Conservation (phyloP, 2,797 vertebrate species). For the Peromyscus attwateri region DNA sequence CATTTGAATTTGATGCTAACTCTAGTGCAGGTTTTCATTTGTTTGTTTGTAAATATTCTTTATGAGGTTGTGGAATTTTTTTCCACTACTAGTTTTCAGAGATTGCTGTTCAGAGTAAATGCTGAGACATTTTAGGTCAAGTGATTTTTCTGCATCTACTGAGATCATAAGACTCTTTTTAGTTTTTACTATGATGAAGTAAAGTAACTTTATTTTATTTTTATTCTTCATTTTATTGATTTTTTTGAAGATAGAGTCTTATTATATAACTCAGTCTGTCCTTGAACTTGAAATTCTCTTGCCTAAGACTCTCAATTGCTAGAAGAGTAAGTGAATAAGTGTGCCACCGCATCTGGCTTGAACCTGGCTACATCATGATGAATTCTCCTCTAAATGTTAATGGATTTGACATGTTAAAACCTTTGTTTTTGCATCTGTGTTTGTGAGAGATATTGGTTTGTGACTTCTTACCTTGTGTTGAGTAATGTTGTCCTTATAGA, state of each 20-base stretch:
- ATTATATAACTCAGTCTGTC: not conserved
- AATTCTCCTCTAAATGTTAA: not conserved
- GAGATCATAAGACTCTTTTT: not conserved
- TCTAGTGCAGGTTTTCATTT: not conserved
- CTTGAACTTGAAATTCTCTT: not conserved
- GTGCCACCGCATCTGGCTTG: not conserved
- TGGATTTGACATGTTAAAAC: slow-evolving; percentile 8
- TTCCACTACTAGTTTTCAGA: not conserved
- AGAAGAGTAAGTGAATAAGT: not conserved
- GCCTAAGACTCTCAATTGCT: not conserved
- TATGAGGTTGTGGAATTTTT: not conserved
- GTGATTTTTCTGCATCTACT: not conserved
- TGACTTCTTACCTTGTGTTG: not conserved
- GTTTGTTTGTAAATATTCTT: not conserved
- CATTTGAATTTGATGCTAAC: not conserved
- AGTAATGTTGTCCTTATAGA: not conserved
- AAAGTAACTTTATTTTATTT: not conserved
- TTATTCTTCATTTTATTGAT: not conserved
- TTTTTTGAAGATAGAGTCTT: not conserved
- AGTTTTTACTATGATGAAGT: not conserved
- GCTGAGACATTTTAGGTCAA: not conserved
- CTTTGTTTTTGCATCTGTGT: slow-evolving; percentile 30
- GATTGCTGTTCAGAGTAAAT: not conserved
- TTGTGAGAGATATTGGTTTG: not conserved
- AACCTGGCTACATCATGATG: not conserved